These are phyloP conservation scores for Anastrepha obliqua DNA, from an alignment of 1,140 invertebrate species.

Conservation along the genomic window DNA sequence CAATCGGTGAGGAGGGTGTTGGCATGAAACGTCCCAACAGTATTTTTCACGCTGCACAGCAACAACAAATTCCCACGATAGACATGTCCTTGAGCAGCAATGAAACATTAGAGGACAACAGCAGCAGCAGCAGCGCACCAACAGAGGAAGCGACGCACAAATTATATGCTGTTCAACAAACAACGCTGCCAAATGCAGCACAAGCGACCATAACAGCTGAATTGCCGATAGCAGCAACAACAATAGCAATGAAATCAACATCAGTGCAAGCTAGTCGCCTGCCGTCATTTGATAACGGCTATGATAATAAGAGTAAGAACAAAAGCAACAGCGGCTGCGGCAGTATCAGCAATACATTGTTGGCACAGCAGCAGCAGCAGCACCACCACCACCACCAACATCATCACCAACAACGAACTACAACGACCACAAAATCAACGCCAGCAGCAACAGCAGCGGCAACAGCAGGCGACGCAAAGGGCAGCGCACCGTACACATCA, in stretches of 20 bases:
- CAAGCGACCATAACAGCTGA: background rate
- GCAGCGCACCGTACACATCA: background rate
- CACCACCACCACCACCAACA: slow-evolving; percentile 56
- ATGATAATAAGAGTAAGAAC: slow-evolving; percentile 24
- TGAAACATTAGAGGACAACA: slow-evolving; percentile 10
- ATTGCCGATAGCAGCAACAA: slow-evolving; percentile 9
- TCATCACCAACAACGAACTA: slow-evolving; percentile 57
- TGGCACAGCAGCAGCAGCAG: slow-evolving; percentile 50
- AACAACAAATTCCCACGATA: background rate
- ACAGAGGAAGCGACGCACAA: slow-evolving; percentile 4
- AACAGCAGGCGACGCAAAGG: slow-evolving; percentile 57
- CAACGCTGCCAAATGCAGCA: slow-evolving; percentile 17
- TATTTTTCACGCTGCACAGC: background rate
- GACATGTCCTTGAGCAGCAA: background rate
- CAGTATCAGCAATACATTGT: slow-evolving; percentile 58
- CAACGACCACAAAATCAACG: slow-evolving; percentile 37
- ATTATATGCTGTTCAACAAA: slow-evolving; percentile 24
- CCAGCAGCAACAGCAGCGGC: slow-evolving; percentile 53
- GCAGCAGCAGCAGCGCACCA: background rate
- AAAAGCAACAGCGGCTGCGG: background rate
- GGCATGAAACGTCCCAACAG: slow-evolving; percentile 17
- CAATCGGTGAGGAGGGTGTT: background rate
- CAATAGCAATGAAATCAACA: background rate
- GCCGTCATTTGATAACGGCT: slow-evolving; percentile 12
- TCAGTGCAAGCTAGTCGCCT: background rate